These are phyloP conservation scores for Gorsachius magnificus DNA, from an alignment of 2,797 vertebrate species.

Conservation along the genomic window DNA sequence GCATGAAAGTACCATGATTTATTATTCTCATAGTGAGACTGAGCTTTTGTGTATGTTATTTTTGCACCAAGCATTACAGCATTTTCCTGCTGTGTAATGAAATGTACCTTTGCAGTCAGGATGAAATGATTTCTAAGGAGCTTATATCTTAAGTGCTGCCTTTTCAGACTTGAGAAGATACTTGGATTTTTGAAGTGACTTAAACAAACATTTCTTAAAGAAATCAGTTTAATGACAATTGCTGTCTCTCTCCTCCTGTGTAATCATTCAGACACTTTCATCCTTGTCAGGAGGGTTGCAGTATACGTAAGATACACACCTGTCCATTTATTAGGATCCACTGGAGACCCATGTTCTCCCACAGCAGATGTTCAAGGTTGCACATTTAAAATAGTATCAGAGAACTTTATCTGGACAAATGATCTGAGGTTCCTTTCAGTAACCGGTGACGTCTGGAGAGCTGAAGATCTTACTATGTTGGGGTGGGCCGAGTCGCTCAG, in stretches of 20 bases:
- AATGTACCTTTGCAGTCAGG: neutral
- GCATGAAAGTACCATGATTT: neutral
- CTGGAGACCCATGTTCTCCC: neutral
- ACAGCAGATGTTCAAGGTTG: neutral
- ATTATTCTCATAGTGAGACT: neutral
- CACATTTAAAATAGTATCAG: neutral
- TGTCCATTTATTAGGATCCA: neutral
- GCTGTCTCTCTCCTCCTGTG: neutral
- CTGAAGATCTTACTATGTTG: neutral
- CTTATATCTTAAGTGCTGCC: neutral
- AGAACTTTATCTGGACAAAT: neutral
- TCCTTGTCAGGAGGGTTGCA: neutral
- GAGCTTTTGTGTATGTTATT: neutral
- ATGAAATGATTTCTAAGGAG: neutral
- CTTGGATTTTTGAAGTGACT: conserved; percentile 1
- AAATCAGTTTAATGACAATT: neutral
- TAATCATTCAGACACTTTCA: neutral
- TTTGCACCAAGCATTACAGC: neutral
- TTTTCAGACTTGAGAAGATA: neutral
- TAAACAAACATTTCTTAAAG: neutral
- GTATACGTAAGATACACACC: neutral
- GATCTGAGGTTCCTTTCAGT: neutral
- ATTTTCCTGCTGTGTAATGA: neutral
- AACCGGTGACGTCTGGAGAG: neutral
- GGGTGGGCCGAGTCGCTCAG: neutral